Base-by-base conservation (phyloP, 2,888 invertebrate species). In the Philopedon plagiatum region DNA sequence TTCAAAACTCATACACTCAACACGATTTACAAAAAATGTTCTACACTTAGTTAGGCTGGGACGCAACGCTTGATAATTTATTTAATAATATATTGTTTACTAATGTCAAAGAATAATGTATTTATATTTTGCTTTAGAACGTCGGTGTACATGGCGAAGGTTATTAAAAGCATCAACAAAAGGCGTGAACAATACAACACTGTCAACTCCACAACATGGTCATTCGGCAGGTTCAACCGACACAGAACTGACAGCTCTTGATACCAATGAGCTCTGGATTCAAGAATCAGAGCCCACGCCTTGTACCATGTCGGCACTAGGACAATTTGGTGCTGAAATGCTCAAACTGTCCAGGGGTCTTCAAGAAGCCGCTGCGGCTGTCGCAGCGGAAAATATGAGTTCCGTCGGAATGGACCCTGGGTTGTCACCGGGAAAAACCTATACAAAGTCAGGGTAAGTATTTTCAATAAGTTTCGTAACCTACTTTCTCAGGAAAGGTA, bases 311-410 rank as follows among this genome's bases (percentile, higher is more conserved):
- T 92, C 94, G 29, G 94, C 95, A 69, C 87, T 95, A 81, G 94
- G 94, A 84, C 93, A 93, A 83, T 94, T 94, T 84, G 94, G 94
- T 64, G 93, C 94, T 37, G 94, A 94, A 88, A 94, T 94, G 94
- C 88, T 95, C 80, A 93, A 93, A 81, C 88, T 95, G 29, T 94
- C 94, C 23, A 89, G 93, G 75, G 94, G 94, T 74, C 87, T 94
- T 79, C 94, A 94, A 86, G 92, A 92, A 75, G 92, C 92, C 71
- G 87, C 87, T n/a, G 75, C 73, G 32, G 76, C 76, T 4, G 72
- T 74, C 61, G 67, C 46, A 41, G 66, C 68, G 19, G 44, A 46
- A 68, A 62, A 73, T 44, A 58, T 69, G 58, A 70, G 63, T 11
- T 39, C 66, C 9, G 60, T 62, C 7, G 68, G 66, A 71, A 57